Conservation (phyloP, 2,113 vertebrate genomes). For the Periophthalmodon schlosseri region DNA sequence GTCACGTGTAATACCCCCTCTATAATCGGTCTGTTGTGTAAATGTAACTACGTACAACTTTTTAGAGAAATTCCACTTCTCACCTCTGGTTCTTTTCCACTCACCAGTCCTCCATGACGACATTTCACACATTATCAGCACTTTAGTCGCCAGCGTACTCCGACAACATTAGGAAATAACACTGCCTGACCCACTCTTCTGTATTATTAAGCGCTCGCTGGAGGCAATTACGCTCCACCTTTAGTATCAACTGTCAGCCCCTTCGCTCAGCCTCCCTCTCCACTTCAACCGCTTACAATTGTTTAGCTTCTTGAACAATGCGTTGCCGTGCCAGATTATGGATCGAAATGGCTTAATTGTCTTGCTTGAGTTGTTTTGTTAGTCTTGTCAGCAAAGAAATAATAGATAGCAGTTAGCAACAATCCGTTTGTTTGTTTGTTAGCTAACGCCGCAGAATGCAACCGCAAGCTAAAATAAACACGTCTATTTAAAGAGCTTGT, state of each 20-base stretch:
- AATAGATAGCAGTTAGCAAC: neutral
- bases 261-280: slow-evolving; percentile 21
- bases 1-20: no score
- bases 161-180: slow-evolving; percentile 27
- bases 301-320: neutral
- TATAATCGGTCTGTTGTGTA: no score
- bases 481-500: neutral
- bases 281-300: neutral
- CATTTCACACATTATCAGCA: slow-evolving; percentile 23
- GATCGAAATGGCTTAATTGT: slow-evolving; percentile 8
- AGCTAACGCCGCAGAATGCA: neutral
- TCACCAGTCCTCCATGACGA: slow-evolving; percentile 6
- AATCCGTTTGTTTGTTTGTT: neutral
- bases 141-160: slow-evolving; percentile 27
- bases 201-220: slow-evolving; percentile 30
- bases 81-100: neutral
- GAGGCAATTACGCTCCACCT: slow-evolving; percentile 24
- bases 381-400: neutral
- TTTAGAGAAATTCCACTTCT: no score
- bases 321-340: neutral
- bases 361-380: neutral
- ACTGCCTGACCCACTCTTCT: slow-evolving; percentile 20
- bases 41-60: no score
- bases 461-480: neutral
- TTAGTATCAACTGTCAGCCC: slow-evolving; percentile 8